Percentiles rank a stretch among this genome's conserved stretches.
phyloP scores from a whole-genome alignment of 2,888 invertebrate genomes.

The Amphipoea lucens region DNA sequence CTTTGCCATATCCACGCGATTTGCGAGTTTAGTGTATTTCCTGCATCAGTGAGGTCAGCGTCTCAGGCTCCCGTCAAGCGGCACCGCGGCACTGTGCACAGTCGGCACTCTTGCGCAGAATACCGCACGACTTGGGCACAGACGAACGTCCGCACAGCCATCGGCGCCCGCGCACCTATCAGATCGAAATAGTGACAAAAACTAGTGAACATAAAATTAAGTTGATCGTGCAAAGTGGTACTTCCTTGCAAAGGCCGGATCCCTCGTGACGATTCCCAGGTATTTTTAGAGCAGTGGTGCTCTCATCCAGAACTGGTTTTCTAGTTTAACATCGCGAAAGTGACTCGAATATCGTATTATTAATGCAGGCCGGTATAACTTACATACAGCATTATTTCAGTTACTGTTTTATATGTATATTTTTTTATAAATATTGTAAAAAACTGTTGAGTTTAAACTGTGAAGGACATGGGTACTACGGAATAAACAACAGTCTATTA shows the following conservation, averaged over 20 bases:
- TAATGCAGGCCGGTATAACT: conserved; percentile 37
- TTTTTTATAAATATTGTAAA: background rate
- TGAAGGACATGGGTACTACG: conserved; percentile 9
- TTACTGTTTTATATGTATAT: conserved; percentile 1
- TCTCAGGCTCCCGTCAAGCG: conserved; percentile 53
- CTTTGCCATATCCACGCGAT: conserved; percentile 73
- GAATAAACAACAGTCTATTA: conserved; percentile 53
- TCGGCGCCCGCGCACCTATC: conserved; percentile 68
- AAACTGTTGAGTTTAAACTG: background rate
- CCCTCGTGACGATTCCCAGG: conserved; percentile 74
- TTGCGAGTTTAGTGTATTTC: conserved; percentile 70
- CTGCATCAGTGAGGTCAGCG: conserved; percentile 80
- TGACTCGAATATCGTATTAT: conserved; percentile 63
- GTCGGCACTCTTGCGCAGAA: conserved; percentile 69
- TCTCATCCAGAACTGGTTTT: conserved; percentile 79
- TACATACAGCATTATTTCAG: conserved; percentile 12
- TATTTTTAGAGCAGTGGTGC: conserved; percentile 80
- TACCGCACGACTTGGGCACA: conserved; percentile 70
- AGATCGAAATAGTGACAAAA: conserved; percentile 70
- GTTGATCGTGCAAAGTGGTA: conserved; percentile 73
- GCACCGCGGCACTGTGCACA: conserved; percentile 48
- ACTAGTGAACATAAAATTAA: conserved; percentile 72
- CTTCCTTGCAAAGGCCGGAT: conserved; percentile 70
- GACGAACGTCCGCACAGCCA: conserved; percentile 72
- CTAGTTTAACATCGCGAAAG: conserved; percentile 78